Base-by-base conservation (phyloP, 2,113 vertebrate species). In the Lanius ludovicianus region DNA sequence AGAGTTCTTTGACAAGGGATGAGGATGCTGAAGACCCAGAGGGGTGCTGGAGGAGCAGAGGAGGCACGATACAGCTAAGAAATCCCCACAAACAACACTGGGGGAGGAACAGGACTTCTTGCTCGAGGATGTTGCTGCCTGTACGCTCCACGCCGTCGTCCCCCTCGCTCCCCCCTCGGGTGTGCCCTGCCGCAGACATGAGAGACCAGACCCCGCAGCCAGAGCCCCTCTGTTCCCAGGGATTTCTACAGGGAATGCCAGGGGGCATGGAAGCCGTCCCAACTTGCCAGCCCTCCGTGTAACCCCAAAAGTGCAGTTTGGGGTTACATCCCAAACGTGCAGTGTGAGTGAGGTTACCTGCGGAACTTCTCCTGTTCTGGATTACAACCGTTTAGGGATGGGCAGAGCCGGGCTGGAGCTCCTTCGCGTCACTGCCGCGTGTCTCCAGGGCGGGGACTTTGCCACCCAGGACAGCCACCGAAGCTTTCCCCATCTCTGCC, bases 321-420 rank as follows among this genome's bases (percentile, higher is more conserved):
- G 50, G 24, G n/a, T 20, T 16, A 16, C 42, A 39, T 16, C 31
- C n/a, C 59, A 28, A 11, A 39, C 0, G 30, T 1, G 22, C 56
- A 0, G 5, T 3, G 46, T 6, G 12, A 6, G 1, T 0, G 25
- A 31, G 20, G 52, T 52, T 71, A 5, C 30, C 9, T 1, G 13
- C 3, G 20, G 18, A 49, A 3, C 8, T 56, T 24, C 57, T 60
- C 49, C 21, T 8, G 41, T 68, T 14, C 62, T 10, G 90, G 31
- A 39, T 60, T 10, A 2, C 47, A 55, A 1, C 25, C 7, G 24
- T 3, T 56, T 3, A 5, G 20, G 47, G 78, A 21, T 70, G 79
- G 77, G 89, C 88, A 85, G 77, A 23, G 76, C 63, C 4, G 85
- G 71, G 81, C 68, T 53, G 77, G 39, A 33, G 7, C 16, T 41